Conservation (phyloP, 2,797 vertebrate species). For the Spheniscus humboldti region DNA sequence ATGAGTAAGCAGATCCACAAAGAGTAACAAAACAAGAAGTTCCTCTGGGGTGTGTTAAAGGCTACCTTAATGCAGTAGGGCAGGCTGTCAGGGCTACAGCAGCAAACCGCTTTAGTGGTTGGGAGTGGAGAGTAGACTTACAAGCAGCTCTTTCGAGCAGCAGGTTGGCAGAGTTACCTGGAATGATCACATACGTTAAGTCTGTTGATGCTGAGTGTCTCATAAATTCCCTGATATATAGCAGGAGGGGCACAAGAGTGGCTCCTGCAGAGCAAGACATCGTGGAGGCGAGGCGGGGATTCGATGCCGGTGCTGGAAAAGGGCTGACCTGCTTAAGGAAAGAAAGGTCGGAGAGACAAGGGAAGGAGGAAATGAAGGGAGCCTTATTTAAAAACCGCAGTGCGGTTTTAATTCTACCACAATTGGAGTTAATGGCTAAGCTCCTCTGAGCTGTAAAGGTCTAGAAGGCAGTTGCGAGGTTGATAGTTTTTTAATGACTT, state of each 20-base stretch:
- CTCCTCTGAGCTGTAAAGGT: neutral
- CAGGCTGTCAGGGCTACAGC: neutral
- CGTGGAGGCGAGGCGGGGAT: neutral
- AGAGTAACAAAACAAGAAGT: neutral
- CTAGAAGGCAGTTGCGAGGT: neutral
- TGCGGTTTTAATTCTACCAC: neutral
- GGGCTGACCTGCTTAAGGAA: neutral
- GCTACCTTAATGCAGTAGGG: neutral
- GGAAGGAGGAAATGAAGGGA: neutral
- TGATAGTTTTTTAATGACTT: neutral
- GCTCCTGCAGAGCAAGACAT: neutral
- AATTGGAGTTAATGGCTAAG: neutral
- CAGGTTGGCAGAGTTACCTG: neutral
- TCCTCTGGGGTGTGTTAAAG: constrained; percentile 23
- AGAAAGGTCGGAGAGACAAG: neutral
- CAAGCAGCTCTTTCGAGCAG: neutral
- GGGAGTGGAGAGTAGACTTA: neutral
- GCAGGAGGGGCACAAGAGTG: neutral
- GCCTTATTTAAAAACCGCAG: neutral
- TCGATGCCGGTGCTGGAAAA: neutral
- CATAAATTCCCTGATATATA: neutral
- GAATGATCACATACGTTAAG: neutral
- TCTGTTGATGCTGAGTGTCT: neutral
- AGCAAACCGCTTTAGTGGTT: neutral
- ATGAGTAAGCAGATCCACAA: neutral